phyloP scores from a whole-genome alignment of 2,113 vertebrate genomes.

The Cyanocitta stelleri region DNA sequence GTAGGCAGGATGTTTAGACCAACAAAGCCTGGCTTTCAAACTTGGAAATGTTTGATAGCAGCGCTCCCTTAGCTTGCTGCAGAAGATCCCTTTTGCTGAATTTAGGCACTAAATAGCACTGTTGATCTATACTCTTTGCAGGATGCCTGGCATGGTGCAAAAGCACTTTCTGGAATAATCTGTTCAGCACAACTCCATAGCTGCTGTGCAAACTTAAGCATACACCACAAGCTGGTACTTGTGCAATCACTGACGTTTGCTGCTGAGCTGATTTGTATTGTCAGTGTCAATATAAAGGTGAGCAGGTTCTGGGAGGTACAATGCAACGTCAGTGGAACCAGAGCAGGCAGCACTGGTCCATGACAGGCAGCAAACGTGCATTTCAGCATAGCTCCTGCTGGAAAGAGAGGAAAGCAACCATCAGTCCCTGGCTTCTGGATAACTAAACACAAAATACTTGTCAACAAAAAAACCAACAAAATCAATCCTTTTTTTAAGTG shows the following conservation, averaged over 20 bases:
- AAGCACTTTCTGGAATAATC: not conserved
- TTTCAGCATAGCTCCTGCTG: not conserved
- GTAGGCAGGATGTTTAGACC: not conserved
- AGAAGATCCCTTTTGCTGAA: not conserved
- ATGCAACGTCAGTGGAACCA: not conserved
- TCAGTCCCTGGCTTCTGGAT: not conserved
- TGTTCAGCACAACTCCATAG: not conserved
- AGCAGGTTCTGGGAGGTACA: not conserved
- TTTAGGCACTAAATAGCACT: not conserved
- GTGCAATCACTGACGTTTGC: not conserved
- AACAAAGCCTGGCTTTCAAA: not conserved
- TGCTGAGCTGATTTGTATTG: not conserved
- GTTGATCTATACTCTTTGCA: not conserved
- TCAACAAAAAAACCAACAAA: not conserved
- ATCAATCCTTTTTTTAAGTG: not conserved
- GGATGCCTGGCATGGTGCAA: not conserved
- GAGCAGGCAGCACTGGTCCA: not conserved
- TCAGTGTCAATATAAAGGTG: not conserved
- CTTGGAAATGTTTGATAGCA: not conserved
- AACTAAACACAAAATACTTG: not conserved
- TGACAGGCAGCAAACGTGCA: not conserved
- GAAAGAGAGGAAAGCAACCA: not conserved
- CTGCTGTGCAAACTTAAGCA: not conserved
- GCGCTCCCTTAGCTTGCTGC: not conserved
- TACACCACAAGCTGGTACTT: not conserved